Base-by-base conservation (phyloP, 2,113 vertebrate genomes). In the Phrynocephalus versicolor region DNA sequence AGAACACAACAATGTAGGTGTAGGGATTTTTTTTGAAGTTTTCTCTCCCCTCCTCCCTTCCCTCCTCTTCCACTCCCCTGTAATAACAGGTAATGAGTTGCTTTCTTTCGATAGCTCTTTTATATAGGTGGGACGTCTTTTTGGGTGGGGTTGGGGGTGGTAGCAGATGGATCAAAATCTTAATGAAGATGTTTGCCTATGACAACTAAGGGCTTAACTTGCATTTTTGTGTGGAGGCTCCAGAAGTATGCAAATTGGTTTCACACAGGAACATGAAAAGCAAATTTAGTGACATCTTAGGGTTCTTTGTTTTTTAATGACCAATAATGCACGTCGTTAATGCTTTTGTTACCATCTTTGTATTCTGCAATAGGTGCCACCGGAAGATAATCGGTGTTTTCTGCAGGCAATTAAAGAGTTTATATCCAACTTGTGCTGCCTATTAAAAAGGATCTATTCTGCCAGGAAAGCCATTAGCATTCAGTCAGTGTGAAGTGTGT, bases 331-430 rank as follows among this genome's bases (percentile, higher is more conserved):
- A 70, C 93, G 89, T 84, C 84, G 41, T 90, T 92, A 89, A 92
- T 94, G 86, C 57, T 91, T 95, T 94, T 92, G 85, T 95, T 93
- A 89, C 86, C 37, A 81, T 94, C 88, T 93, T 94, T 94, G 70
- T 84, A 91, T 93, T 93, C 86, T 93, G 84, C 85, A 86, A 81
- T 86, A 94, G 73, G 84, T 93, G 80, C 90, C 87, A 89, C 86
- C 79, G 81, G 83, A 95, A 93, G 88, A 93, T 94, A 93, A 94
- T 84, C 75, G 76, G 65, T 88, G 82, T 92, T 91, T 92, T 86
- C 78, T 93, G 88, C 71, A 95, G 88, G 91, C 88, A 94, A 93
- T 93, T 94, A 94, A 92, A 95, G 91, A 88, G 79, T 94, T 95
- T 92, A 91, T 91, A 86, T 86, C 89, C 88, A 94, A 91, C 76